A percentile compares a stretch with the other conserved stretches of the same genome.
Evolutionary conservation across 1,140 invertebrate genomes (phyloP).

Genomic region (Metaphire vulgaris): DNA sequence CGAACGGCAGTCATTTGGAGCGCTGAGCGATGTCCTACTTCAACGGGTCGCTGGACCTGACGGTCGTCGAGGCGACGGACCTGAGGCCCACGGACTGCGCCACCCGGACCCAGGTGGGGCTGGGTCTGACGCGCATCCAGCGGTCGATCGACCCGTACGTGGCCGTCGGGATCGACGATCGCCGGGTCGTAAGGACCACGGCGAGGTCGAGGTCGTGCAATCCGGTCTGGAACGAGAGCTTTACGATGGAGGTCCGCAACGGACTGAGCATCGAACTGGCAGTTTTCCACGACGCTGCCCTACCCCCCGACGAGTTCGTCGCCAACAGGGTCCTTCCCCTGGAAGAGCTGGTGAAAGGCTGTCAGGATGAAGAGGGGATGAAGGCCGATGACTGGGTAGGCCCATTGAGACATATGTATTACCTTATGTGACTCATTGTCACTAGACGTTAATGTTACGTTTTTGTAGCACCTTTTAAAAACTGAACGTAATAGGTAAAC

Average conservation of each 20-base stretch:
- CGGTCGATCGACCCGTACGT: constrained; percentile 84
- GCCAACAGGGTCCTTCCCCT: constrained; percentile 93
- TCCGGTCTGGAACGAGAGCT: constrained; percentile 53
- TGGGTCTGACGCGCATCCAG: background rate
- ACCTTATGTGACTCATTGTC: too few species aligned
- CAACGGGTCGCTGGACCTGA: constrained; percentile 89
- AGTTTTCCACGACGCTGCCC: constrained; percentile 96
- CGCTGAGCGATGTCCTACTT: constrained; percentile 75
- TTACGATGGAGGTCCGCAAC: constrained; percentile 79
- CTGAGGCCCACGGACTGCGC: constrained; percentile 96
- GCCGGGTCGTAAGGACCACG: constrained; percentile 69
- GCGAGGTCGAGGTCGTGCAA: constrained; percentile 85
- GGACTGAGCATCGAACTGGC: constrained; percentile 85
- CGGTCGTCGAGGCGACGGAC: constrained; percentile 92
- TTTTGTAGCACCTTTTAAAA: too few species aligned
- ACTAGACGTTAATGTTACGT: too few species aligned
- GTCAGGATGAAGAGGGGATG: constrained; percentile 6
- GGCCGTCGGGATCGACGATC: constrained; percentile 87
- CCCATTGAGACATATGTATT: too few species aligned
- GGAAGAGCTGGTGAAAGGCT: constrained; percentile 69
- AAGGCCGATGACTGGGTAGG: constrained; percentile 11
- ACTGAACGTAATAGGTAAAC: too few species aligned
- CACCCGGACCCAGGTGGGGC: constrained; percentile 62
- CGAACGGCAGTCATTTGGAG: too few species aligned
- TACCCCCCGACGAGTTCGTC: constrained; percentile 93